These are phyloP conservation scores for Calephelis virginiensis DNA, from an alignment of 1,140 invertebrate species.

Conservation along the genomic window DNA sequence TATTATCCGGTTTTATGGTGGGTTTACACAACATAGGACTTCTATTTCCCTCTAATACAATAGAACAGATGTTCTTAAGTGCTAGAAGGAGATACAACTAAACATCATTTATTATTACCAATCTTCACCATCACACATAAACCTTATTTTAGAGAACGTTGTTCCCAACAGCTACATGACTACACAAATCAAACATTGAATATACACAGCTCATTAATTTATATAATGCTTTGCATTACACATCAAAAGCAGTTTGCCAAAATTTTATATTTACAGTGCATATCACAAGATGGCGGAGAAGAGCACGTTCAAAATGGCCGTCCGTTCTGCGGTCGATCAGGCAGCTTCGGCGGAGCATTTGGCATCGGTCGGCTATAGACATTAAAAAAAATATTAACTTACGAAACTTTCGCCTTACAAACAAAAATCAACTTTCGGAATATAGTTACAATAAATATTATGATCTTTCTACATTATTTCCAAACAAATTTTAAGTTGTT, in stretches of 20 bases:
- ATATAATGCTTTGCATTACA: conserved; percentile 24
- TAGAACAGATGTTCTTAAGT: no score
- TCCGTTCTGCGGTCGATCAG: conserved; percentile 76
- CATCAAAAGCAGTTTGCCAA: conserved; percentile 18
- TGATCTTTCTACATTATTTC: no score
- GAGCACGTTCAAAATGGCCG: conserved; percentile 66
- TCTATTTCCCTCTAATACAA: no score
- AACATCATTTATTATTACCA: no score
- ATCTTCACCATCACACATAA: not conserved
- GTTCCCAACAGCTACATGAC: not conserved
- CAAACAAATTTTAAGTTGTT: no score
- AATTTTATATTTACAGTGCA: conserved; percentile 55
- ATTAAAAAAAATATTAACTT: conserved; percentile 22
- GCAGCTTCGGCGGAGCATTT: conserved; percentile 72
- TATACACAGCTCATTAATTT: conserved; percentile 12
- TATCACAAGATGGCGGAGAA: conserved; percentile 61
- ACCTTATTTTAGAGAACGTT: conserved; percentile 1
- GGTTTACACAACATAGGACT: no score
- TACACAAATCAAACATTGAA: not conserved
- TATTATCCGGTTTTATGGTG: no score
- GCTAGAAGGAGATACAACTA: not conserved
- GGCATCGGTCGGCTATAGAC: conserved; percentile 67
- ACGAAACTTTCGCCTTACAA: not conserved
- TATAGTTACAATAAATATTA: no score
- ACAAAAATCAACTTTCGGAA: no score